Evolutionary conservation across 1,140 invertebrate species (phyloP), one percentile per base, ranked within the genome.

Genomic region (Phymastichus coffea): DNA sequence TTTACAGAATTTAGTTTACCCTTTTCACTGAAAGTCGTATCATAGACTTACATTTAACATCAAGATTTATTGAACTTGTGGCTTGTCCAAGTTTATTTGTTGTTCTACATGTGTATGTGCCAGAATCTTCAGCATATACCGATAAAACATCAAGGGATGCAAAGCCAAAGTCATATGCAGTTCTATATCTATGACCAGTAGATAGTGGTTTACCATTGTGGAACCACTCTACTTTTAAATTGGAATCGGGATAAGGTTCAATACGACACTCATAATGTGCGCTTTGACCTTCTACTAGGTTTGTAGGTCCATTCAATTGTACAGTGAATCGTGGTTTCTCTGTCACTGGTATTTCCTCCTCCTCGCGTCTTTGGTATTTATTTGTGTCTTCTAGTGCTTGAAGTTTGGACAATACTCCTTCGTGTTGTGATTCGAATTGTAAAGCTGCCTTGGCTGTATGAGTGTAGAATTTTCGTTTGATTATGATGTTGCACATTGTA

Each of bases 231-330:
- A 97, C 91, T 64, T 91, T 88, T 72, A 99, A 87, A 51, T 89
- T 91, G 1, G 94, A 87, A 81, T 99, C 97, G 9, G 94, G 94
- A 70, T 96, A 92, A 37, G 97, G 97, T 67, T 97, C 92, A 68
- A 99, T 92, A 46, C 93, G 87, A 69, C 95, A 97, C 81, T 99
- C 95, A 76, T 99, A 98, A 72, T 95, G 94, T 51, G 92, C 91
- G 71, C 90, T 94, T 80, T 94, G 90, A 1, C 91, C 91, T 80
- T 96, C 94, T 28, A 89, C 80, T 26, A 95, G 76, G 59, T 85
- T 87, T 22, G 84, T 87, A 14, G 91, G 91, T 20, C 93, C 93
- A 70, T 91, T 92, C 15, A 96, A 76, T 76, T 93, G 87, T n/a
- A 91, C 92, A 1, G 90, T 87, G 69, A 97, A 98, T 43, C 85